phyloP scores from a whole-genome alignment of 92 coral and sea anemone genomes.

The Muricea muricata region DNA sequence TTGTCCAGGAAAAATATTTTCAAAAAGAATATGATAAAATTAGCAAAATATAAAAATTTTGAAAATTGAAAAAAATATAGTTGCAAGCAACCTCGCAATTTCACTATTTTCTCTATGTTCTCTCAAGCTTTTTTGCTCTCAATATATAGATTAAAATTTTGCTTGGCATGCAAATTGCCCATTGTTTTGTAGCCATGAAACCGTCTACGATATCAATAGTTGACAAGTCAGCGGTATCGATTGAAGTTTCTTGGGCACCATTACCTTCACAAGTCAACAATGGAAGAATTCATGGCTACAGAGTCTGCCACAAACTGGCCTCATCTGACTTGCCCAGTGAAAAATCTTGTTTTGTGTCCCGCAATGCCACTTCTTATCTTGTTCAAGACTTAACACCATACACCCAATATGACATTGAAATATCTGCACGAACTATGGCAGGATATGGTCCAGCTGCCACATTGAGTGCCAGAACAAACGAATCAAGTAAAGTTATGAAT shows the following conservation, averaged over 20 bases:
- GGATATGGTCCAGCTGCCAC: constrained; percentile 16
- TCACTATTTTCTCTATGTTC: too few relatives aligned
- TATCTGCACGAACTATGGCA: constrained; percentile 14
- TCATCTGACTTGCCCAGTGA: background rate
- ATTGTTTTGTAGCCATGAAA: background rate
- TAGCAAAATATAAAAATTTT: too few relatives aligned
- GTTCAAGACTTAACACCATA: background rate
- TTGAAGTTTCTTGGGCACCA: background rate
- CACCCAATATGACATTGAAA: constrained; percentile 9
- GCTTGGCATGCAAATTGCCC: too few relatives aligned
- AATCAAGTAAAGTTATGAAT: constrained; percentile 10
- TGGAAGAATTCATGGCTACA: constrained; percentile 14
- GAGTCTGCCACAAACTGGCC: background rate
- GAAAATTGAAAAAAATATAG: too few relatives aligned
- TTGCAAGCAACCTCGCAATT: too few relatives aligned
- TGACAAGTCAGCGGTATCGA: background rate
- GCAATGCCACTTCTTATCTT: background rate
- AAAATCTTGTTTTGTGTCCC: background rate
- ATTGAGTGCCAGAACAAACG: background rate
- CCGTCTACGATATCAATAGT: background rate
- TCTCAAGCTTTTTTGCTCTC: too few relatives aligned
- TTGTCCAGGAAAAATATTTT: too few relatives aligned
- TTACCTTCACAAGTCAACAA: background rate
- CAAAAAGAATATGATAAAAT: too few relatives aligned
- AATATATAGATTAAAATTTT: too few relatives aligned